Conservation (phyloP, 2,113 vertebrate genomes). For the Alligator sinensis region DNA sequence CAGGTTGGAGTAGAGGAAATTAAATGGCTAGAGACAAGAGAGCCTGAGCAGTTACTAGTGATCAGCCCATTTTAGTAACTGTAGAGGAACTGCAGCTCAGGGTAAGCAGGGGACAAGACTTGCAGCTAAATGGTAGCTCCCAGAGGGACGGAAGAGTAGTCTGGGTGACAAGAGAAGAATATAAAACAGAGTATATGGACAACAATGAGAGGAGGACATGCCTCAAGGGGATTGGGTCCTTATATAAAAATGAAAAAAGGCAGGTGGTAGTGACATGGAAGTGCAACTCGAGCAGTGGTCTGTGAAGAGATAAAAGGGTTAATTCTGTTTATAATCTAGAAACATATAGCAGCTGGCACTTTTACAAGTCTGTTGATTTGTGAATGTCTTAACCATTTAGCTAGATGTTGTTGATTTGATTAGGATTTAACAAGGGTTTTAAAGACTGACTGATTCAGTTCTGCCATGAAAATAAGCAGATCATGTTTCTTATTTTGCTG, state of each 20-base stretch:
- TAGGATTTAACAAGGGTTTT: slow-evolving; percentile 41
- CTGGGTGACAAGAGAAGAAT: background rate
- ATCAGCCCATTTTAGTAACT: background rate
- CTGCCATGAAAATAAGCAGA: slow-evolving; percentile 73
- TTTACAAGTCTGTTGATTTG: background rate
- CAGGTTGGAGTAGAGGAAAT: fast-evolving
- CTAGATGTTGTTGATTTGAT: slow-evolving; percentile 64
- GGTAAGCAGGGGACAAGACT: background rate
- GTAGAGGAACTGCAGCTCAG: background rate
- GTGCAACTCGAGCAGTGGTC: background rate
- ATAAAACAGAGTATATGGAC: background rate
- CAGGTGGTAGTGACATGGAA: background rate
- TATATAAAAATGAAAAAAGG: background rate
- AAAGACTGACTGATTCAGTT: slow-evolving; percentile 75
- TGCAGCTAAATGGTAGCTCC: background rate
- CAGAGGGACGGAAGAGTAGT: background rate
- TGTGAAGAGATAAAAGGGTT: background rate
- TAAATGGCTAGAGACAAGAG: background rate
- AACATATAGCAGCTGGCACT: fast-evolving
- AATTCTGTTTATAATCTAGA: fast-evolving
- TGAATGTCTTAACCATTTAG: slow-evolving; percentile 19
- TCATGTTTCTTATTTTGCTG: slow-evolving; percentile 75
- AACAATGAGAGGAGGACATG: background rate
- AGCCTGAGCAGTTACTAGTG: background rate
- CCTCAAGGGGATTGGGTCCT: background rate